Conservation (phyloP, 1,140 invertebrate species). For the Drosophila trapezifrons region DNA sequence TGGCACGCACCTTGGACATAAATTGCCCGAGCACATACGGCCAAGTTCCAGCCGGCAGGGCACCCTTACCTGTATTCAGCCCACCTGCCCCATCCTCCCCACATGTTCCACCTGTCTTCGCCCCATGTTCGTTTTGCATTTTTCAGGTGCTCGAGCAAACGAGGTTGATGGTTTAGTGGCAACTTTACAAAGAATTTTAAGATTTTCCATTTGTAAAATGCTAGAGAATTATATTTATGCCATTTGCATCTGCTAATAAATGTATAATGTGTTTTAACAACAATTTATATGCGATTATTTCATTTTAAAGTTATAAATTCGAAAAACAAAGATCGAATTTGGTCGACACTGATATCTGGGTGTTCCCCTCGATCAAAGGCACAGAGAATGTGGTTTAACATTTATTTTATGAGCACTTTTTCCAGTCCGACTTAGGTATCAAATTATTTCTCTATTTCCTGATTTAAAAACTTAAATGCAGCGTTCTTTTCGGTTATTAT, state of each 20-base stretch:
- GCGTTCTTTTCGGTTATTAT: background rate
- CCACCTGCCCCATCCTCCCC: background rate
- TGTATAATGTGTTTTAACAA: background rate
- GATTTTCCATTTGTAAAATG: background rate
- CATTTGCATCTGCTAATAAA: too few species aligned
- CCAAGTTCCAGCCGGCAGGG: conserved; percentile 33
- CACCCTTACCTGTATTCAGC: conserved; percentile 18
- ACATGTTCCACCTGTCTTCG: conserved; percentile 32
- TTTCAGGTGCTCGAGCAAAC: conserved; percentile 1
- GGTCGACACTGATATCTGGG: too few species aligned
- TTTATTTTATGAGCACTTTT: too few species aligned
- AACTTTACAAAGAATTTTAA: background rate
- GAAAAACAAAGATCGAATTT: too few species aligned
- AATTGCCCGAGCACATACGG: conserved; percentile 50
- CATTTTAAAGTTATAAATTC: too few species aligned
- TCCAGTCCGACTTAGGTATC: too few species aligned
- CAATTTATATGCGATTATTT: too few species aligned
- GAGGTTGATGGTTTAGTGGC: background rate
- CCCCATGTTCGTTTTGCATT: conserved; percentile 41
- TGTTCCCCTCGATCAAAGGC: too few species aligned
- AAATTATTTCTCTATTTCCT: too few species aligned
- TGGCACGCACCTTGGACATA: conserved; percentile 61
- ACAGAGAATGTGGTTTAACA: too few species aligned
- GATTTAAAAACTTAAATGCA: too few species aligned
- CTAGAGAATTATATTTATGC: background rate